These are phyloP conservation scores for Thaumetopoea pityocampa DNA, from an alignment of 1,140 invertebrate species.

Conservation along the genomic window DNA sequence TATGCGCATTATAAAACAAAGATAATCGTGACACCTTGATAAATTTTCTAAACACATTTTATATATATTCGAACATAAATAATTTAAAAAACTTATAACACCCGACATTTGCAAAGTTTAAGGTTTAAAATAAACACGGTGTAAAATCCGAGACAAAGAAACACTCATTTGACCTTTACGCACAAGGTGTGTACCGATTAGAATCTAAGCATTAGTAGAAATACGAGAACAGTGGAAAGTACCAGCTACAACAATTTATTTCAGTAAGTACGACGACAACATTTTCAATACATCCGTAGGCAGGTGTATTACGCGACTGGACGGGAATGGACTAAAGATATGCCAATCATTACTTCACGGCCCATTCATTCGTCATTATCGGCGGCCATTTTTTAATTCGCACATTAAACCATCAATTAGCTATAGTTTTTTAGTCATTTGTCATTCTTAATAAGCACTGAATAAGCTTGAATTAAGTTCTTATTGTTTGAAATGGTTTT, in stretches of 20 bases:
- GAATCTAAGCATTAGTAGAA: slow-evolving; percentile 34
- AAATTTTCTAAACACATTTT: too few relatives aligned
- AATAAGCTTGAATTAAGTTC: slow-evolving; percentile 33
- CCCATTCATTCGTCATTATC: slow-evolving; percentile 49
- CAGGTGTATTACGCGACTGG: slow-evolving; percentile 10
- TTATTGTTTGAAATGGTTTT: slow-evolving; percentile 24
- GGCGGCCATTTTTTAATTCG: slow-evolving; percentile 50
- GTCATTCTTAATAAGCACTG: slow-evolving; percentile 50
- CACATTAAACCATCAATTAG: slow-evolving; percentile 51
- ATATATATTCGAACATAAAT: background rate
- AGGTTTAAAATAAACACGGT: too few relatives aligned
- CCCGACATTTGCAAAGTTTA: slow-evolving; percentile 19
- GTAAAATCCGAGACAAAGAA: slow-evolving; percentile 14
- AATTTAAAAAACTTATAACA: background rate
- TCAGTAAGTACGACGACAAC: background rate
- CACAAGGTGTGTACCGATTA: slow-evolving; percentile 34
- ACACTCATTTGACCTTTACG: slow-evolving; percentile 22
- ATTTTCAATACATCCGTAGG: slow-evolving; percentile 6
- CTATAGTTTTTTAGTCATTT: slow-evolving; percentile 53
- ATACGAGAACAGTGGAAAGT: slow-evolving; percentile 11
- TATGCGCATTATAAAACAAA: too few relatives aligned
- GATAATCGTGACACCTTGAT: too few relatives aligned
- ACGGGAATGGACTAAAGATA: slow-evolving; percentile 19
- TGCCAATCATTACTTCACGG: slow-evolving; percentile 33
- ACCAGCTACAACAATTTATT: slow-evolving; percentile 20